Base-by-base conservation (phyloP, 2,113 vertebrate species). In the Sylvia atricapilla region DNA sequence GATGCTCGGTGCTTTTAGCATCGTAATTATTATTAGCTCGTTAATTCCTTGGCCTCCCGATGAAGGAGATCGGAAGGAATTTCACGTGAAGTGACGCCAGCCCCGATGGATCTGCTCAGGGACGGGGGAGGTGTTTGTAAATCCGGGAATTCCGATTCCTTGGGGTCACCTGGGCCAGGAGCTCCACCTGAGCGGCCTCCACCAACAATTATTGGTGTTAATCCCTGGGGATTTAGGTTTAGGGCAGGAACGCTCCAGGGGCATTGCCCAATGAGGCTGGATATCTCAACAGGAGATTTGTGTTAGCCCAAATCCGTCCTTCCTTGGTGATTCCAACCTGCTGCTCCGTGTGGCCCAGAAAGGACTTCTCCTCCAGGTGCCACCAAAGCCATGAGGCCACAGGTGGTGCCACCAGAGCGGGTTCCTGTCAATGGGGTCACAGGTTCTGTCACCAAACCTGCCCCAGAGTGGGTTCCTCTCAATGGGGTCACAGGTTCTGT, bases 21-120 rank as follows among this genome's bases (percentile, higher is more conserved):
- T n/a, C 52, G 19, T 91, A 94, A 97, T 97, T 95, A 96, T 95
- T 95, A 96, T 80, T 78, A 94, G 91, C 69, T 25, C 41, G 4
- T 67, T 94, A 94, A 95, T 96, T 90, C 80, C 83, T 59, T 83
- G 2, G 0, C 88, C 56, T 96, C 79, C 56, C 79, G 69, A 2
- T 96, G 96, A 97, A 94, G 5, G 85, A 94, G 86, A 93, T 92
- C 13, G 94, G 94, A 94, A 96, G 88, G 95, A 90, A 93, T 97
- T 96, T 92, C 72, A 76, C 2, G 4, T 17, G 25, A 86, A 55
- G 92, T 77, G 92, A 92, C 59, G 12, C 64, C 43, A 73, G 7
- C 50, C 6, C 59, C 0, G 16, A 49, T 6, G 76, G 94, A 88
- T 69, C 43, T 43, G 72, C 19, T 79, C 46, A 9, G 0, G 58